Conservation (phyloP, 2,113 vertebrate genomes). For the Paramormyrops kingsleyae region DNA sequence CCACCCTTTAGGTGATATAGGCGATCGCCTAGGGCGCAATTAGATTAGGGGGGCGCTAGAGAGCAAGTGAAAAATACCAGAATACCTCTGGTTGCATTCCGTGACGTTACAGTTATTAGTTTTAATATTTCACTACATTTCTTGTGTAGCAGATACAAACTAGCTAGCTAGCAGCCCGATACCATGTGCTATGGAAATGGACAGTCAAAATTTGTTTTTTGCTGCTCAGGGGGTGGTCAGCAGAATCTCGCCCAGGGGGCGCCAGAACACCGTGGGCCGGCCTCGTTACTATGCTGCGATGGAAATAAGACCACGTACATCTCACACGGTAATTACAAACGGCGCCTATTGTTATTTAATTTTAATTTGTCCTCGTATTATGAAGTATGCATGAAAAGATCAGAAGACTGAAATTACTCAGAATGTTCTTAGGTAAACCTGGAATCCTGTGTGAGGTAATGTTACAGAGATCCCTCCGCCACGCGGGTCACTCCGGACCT, state of each 20-base stretch:
- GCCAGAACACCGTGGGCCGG: neutral
- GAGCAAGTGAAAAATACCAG: neutral
- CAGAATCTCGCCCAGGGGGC: neutral
- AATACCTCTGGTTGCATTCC: neutral
- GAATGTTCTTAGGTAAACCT: neutral
- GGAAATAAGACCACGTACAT: neutral
- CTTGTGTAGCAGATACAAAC: neutral
- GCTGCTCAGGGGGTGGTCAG: neutral
- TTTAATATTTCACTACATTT: neutral
- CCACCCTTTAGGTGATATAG: neutral
- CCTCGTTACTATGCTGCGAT: neutral
- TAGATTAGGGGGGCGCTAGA: neutral
- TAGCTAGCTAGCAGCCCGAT: neutral
- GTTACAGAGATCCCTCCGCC: neutral
- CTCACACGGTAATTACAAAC: neutral
- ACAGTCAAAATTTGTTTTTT: neutral
- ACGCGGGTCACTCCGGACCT: neutral
- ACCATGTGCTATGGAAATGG: neutral
- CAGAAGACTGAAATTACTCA: neutral
- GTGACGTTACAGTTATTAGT: neutral
- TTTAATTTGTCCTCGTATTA: neutral
- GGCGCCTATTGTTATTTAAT: neutral
- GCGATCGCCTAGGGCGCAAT: neutral
- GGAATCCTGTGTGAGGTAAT: neutral
- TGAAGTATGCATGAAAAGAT: neutral